Conservation (phyloP, 2,888 invertebrate species). For the Lochmaea crataegi region DNA sequence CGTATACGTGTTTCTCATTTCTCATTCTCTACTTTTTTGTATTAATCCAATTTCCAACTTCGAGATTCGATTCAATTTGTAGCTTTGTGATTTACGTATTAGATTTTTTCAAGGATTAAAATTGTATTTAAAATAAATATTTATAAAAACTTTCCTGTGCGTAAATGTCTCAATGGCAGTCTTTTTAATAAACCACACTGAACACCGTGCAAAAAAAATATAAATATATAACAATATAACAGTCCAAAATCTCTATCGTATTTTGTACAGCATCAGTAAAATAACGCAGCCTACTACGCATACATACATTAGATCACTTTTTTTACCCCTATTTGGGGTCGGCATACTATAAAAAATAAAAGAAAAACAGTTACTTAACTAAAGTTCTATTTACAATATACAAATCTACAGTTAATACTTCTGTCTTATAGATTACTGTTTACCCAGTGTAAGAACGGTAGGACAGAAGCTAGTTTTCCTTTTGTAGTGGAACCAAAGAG, state of each 20-base stretch:
- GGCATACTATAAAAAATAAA: slow-evolving; percentile 62
- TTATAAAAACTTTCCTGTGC: not conserved
- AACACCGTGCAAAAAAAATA: slow-evolving; percentile 29
- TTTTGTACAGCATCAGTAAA: slow-evolving; percentile 65
- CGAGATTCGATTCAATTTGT: no score
- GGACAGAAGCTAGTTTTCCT: not conserved
- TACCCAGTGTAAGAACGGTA: not conserved
- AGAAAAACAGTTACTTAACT: slow-evolving; percentile 45
- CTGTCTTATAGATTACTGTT: not conserved
- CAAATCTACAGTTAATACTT: slow-evolving; percentile 15
- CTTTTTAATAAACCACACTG: not conserved
- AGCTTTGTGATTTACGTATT: no score
- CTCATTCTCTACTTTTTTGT: no score
- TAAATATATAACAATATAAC: slow-evolving; percentile 23
- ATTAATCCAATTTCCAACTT: no score
- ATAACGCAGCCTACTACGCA: slow-evolving; percentile 66
- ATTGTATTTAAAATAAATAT: no score
- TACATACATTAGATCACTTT: slow-evolving; percentile 67
- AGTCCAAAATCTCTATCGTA: slow-evolving; percentile 58
- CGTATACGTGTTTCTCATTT: no score
- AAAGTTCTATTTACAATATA: slow-evolving; percentile 29
- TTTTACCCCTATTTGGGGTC: slow-evolving; percentile 65
- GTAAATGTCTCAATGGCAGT: slow-evolving; percentile 6
- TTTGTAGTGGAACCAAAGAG: no score
- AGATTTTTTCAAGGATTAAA: no score